Evolutionary conservation across 2,113 vertebrate genomes (phyloP), one percentile per base, ranked within the genome.

Genomic region (Paratilapia polleni): DNA sequence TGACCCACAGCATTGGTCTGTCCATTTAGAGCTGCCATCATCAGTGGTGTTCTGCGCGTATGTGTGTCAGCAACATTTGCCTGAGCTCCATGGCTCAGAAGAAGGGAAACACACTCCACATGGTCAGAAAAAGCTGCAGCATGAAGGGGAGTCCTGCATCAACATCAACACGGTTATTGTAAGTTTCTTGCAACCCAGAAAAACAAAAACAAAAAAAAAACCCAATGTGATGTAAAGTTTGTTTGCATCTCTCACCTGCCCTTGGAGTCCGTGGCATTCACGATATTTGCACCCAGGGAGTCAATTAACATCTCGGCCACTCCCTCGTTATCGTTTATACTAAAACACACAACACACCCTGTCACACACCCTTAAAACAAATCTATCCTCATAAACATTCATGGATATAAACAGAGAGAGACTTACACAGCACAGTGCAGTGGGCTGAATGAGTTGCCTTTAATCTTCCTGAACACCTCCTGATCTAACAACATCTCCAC

Each of bases 381-480:
- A 28, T n/a, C 3, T 0, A 11, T 24, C 34, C 34, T 24, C 49
- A 56, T 22, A n/a, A 36, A 19, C 28, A 41, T 24, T 58, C 1
- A 22, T 17, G 15, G 12, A 49, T 28, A 10, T 19, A 75, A 52
- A 77, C 20, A 36, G 57, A 63, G 20, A 22, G 14, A 8, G 24
- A 86, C 98, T 98, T 98, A 99, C 98, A 99, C 98, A 78, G 98
- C 98, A 94, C 98, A 99, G 96, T 99, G 98, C 92, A 99, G 96
- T 0, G 98, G 98, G 93, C 97, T 98, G 94, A 99, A 99, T 70
- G 97, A 94, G 96, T 99, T 99, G 91, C 98, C 98, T 93, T 98
- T 97, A 78, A 95, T 95, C 94, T 97, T 97, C 90, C 97, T 97
- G 93, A 98, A 97, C 89, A 95, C 93, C 66, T 98, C 97, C 85